Percentiles rank a stretch among this genome's conserved stretches.
Evolutionary conservation across 2,113 vertebrate genomes (phyloP).

Genomic region (Camarhynchus parvulus): DNA sequence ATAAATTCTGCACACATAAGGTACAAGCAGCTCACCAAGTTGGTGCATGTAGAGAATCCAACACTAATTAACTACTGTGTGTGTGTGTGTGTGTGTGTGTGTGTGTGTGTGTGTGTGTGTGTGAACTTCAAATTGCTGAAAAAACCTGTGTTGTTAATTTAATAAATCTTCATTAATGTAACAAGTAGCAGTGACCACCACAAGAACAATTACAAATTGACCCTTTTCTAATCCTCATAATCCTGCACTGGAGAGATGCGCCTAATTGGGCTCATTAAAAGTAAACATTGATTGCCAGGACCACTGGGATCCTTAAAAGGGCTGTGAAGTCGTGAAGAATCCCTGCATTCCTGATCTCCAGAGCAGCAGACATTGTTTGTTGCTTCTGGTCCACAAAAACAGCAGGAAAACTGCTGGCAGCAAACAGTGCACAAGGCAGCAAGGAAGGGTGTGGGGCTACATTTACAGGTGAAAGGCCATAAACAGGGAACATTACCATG

Average conservation of each 20-base stretch:
- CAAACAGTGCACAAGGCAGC: background rate
- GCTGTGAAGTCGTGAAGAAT: background rate
- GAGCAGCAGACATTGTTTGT: background rate
- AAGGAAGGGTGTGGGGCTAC: background rate
- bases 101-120: background rate
- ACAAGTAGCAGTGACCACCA: background rate
- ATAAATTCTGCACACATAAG: background rate
- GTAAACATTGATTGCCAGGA: conserved; percentile 20
- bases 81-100: too few species aligned
- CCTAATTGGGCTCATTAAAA: conserved; percentile 58
- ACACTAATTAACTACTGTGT: background rate
- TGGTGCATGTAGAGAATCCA: background rate
- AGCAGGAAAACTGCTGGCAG: background rate
- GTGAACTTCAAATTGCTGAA: conserved; percentile 22
- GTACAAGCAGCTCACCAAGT: background rate
- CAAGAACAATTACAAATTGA: conserved; percentile 30
- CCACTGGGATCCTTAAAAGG: background rate
- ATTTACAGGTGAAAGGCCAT: background rate
- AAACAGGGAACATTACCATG: background rate
- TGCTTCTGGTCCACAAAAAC: background rate
- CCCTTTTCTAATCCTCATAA: conserved; percentile 33
- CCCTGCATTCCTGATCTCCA: background rate
- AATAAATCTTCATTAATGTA: conserved; percentile 50
- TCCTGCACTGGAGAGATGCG: conserved; percentile 10
- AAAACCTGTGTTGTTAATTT: conserved; percentile 6